Evolutionary conservation across 1,140 invertebrate species (phyloP), one percentile per base, ranked within the genome.

Genomic region (Brachionus koreanus): DNA sequence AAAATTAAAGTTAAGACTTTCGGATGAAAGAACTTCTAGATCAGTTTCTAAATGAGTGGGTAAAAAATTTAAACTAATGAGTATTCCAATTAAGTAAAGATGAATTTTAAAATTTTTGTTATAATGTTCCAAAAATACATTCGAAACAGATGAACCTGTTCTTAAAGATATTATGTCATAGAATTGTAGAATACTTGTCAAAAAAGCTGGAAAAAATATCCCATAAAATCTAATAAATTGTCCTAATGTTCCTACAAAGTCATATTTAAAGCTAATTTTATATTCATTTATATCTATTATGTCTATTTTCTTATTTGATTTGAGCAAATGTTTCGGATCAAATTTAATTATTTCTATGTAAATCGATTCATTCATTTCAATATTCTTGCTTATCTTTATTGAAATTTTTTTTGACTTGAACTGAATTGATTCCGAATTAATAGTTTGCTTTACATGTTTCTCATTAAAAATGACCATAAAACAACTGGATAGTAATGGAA

Each of bases 191-290:
- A 74, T 74, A 46, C 16, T 5, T 3, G 33, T 43, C 25, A 74
- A 49, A 46, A 35, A 79, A 10, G 76, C 46, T 16, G 61, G 49
- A 39, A 79, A 42, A 39, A 42, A 79, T 33, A 19, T 16, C 19
- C 19, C 16, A 79, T 79, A 79, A 42, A 79, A 79, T 79, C 76
- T 37, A 0, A 79, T 43, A 29, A 79, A 42, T 65, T 79, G 76
- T 35, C 76, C 76, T 12, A 79, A 3, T 12, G 49, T 29, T 4
- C 35, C 46, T 2, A 61, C 39, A 6, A 61, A 61, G 29, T 65
- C 57, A 37, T 42, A 65, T 43, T 12, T 65, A 42, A 79, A 33
- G 3, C 6, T 23, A 39, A 79, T 61, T 5, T 3, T 6, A 13
- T 61, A 61, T 13, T 2, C n/a, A 74, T 46, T 25, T 1, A 2